Evolutionary conservation across 1,140 invertebrate genomes (phyloP).

Genomic region (Globodera rostochiensis): DNA sequence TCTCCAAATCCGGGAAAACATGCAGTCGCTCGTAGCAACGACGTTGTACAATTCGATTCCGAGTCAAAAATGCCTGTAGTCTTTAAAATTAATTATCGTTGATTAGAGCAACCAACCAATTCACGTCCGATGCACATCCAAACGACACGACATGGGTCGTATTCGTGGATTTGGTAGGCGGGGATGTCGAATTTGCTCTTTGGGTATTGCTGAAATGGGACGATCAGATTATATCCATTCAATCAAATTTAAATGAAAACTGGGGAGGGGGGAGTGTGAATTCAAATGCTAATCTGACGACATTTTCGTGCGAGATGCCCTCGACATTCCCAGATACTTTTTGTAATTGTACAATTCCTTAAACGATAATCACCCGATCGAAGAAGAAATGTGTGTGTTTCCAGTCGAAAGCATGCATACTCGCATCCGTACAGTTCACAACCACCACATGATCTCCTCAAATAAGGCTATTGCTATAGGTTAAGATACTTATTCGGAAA

Average conservation of each 20-base stretch:
- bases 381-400: slow-evolving; percentile 61
- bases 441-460: slow-evolving; percentile 61
- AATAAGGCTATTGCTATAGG: too few species aligned
- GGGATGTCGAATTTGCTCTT: slow-evolving; percentile 54
- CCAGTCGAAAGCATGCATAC: slow-evolving; percentile 65
- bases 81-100: neutral
- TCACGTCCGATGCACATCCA: slow-evolving; percentile 49
- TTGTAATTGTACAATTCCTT: too few species aligned
- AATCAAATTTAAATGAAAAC: too few species aligned
- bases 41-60: slow-evolving; percentile 35
- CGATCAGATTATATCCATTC: neutral
- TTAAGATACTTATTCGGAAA: too few species aligned
- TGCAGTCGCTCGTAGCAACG: slow-evolving; percentile 58
- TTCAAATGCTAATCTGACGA: too few species aligned
- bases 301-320: too few species aligned
- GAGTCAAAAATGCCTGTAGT: slow-evolving; percentile 30
- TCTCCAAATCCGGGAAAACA: slow-evolving; percentile 60
- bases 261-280: too few species aligned
- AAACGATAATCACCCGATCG: slow-evolving; percentile 44
- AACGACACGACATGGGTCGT: slow-evolving; percentile 59
- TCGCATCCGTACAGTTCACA: slow-evolving; percentile 60
- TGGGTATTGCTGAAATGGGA: slow-evolving; percentile 56
- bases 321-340: too few species aligned
- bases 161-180: slow-evolving; percentile 63
- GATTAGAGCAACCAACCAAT: slow-evolving; percentile 12